Base-by-base conservation (phyloP, 1,140 invertebrate species). In the Cotesia typhae region DNA sequence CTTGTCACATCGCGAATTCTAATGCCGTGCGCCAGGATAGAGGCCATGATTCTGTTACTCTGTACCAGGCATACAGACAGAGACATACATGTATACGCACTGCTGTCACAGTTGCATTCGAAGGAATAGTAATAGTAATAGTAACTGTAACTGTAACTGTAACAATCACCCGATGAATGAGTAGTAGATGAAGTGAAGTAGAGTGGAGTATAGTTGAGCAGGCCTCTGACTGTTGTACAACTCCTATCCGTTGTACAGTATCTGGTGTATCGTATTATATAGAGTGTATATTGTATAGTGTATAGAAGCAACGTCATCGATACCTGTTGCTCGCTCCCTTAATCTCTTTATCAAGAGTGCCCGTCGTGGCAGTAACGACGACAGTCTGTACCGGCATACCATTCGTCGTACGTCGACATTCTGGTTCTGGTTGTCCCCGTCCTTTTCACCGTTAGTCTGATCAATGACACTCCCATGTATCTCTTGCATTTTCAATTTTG, bases 261-360 rank as follows among this genome's bases (percentile, higher is more conserved):
- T 28, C 28, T 28, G 28, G 28, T 28, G 28, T 28, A 28, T 28
- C 28, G 28, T 28, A 28, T 28, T 28, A 28, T 57, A 57, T 12
- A 57, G 5, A 20, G 5, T 20, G 12, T 57, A 20, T 5, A 57
- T 4, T 5, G 4, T 60, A 28, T 53, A 65, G 60, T 59, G 66
- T 59, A 63, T 57, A 37, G 72, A 74, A 76, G 73, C 55, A 60
- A 59, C 75, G 72, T 74, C 74, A 76, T 76, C 75, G 72, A 76
- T 76, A 76, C 75, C 75, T 76, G 75, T 76, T 76, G 75, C 74
- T 70, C 63, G 38, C 63, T 73, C 64, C 74, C 74, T 73, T 75
- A 75, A 75, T 75, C 74, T 75, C 74, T 75, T 75, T 75, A 75
- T 75, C 74, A 75, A 75, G 74, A 72, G 55, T 37, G 70, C 37